phyloP scores from a whole-genome alignment of 2,113 vertebrate species.

The Pterophyllum scalare region DNA sequence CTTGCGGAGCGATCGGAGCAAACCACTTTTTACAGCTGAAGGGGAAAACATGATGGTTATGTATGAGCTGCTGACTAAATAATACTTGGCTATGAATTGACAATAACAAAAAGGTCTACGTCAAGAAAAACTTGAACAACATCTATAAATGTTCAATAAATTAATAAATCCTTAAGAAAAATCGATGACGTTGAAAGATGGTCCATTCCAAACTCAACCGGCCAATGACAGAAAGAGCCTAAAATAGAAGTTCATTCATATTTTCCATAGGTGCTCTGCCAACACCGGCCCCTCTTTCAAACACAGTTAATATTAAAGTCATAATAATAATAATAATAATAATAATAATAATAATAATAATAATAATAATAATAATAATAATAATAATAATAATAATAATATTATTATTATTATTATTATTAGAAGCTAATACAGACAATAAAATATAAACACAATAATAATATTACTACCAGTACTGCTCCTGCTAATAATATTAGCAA shows the following conservation, averaged over 20 bases:
- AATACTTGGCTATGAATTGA: not conserved
- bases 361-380: not conserved
- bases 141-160: not conserved
- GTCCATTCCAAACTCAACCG: constrained; percentile 55
- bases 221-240: constrained; percentile 55
- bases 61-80: not conserved
- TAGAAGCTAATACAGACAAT: no score
- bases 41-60: not conserved
- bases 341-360: not conserved
- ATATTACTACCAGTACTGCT: no score
- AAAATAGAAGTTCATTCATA: constrained; percentile 77
- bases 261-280: constrained; percentile 55
- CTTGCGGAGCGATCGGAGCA: constrained; percentile 31
- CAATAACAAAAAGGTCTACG: not conserved
- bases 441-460: no score
- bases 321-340: no score
- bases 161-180: not conserved
- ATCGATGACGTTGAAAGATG: constrained; percentile 36
- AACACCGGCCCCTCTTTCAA: not conserved
- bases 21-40: constrained; percentile 53
- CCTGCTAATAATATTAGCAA: no score
- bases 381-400: not conserved
- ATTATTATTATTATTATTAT: no score
- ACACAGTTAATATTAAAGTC: no score
- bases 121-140: not conserved